phyloP scores from a whole-genome alignment of 2,888 invertebrate species.

The Agrotis segetum region DNA sequence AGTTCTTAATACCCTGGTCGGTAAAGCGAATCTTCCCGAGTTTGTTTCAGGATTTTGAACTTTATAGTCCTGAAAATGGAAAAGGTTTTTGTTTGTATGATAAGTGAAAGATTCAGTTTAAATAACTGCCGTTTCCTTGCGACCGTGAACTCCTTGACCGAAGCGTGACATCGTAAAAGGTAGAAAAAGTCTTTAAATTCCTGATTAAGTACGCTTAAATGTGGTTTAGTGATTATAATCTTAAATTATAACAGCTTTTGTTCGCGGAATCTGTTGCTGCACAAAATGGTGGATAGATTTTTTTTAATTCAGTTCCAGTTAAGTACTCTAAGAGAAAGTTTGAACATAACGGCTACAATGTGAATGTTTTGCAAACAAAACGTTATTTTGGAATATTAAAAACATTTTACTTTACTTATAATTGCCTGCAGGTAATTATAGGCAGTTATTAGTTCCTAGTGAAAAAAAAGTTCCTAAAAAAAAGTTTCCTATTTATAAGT shows the following conservation, averaged over 20 bases:
- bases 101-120: conserved; percentile 28
- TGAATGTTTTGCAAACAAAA: too few species aligned
- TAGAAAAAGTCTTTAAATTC: conserved; percentile 47
- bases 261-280: conserved; percentile 6
- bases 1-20: conserved; percentile 9
- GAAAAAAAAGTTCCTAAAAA: too few species aligned
- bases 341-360: too few species aligned
- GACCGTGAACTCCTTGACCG: conserved; percentile 62
- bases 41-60: conserved; percentile 6
- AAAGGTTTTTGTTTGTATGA: conserved; percentile 1
- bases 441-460: too few species aligned
- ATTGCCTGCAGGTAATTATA: too few species aligned
- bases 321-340: too few species aligned
- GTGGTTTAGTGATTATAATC: conserved; percentile 20
- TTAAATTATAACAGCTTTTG: conserved; percentile 39
- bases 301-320: neutral
- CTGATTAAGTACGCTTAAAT: conserved; percentile 46
- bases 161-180: conserved; percentile 56
- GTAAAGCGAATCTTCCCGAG: neutral
- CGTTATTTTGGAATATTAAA: too few species aligned
- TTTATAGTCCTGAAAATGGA: accelerated
- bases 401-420: too few species aligned
- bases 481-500: too few species aligned
- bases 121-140: conserved; percentile 30
- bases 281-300: neutral